A percentile compares a stretch with the other conserved stretches of the same genome.
phyloP scores from a whole-genome alignment of 2,113 vertebrate genomes.

The Coptodon bakossiorum region DNA sequence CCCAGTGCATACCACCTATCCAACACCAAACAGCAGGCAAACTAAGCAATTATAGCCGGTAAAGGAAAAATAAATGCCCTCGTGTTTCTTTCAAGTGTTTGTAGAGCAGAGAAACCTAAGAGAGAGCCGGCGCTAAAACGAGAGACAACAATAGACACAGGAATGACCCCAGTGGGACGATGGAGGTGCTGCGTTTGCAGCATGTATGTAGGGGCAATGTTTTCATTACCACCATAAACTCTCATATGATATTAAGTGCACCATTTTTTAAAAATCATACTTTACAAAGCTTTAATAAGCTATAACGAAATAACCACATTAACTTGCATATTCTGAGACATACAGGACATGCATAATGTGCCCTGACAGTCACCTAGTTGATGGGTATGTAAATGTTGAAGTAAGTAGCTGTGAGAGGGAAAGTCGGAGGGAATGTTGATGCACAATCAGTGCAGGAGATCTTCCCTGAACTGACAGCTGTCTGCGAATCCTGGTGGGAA shows the following conservation, averaged over 20 bases:
- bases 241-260: not conserved
- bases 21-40: not conserved
- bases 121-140: not conserved
- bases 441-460: constrained; percentile 23
- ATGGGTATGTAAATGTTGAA: constrained; percentile 34
- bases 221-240: not conserved
- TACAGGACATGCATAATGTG: not conserved
- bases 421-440: constrained; percentile 11
- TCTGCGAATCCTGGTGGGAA: constrained; percentile 13
- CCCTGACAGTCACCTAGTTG: not conserved
- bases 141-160: not conserved
- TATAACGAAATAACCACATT: not conserved
- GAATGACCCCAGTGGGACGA: not conserved
- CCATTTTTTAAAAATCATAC: not conserved
- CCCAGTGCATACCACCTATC: not conserved
- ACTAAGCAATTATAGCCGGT: not conserved
- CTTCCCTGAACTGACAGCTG: constrained; percentile 36
- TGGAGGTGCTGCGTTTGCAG: not conserved
- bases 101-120: not conserved
- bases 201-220: not conserved
- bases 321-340: not conserved
- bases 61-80: not conserved
- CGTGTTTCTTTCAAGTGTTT: not conserved
- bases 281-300: not conserved
- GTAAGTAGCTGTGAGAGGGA: not conserved